These are phyloP conservation scores for Peromyscus nudipes DNA, from an alignment of 2,797 vertebrate species.

Conservation along the genomic window DNA sequence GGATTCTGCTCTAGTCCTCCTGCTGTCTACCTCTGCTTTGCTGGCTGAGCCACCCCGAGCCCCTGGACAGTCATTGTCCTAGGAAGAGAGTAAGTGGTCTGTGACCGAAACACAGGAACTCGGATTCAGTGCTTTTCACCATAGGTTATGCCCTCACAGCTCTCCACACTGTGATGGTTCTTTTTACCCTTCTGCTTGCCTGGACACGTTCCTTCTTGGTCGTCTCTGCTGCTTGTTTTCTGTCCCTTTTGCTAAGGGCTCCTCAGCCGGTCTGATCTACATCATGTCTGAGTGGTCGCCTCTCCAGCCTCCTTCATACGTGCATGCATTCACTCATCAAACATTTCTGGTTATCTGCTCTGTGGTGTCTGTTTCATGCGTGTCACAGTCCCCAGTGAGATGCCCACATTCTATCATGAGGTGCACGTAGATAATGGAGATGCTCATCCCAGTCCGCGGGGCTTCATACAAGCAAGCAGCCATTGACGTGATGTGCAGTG, in stretches of 20 bases:
- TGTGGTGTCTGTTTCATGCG: neutral
- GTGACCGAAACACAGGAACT: neutral
- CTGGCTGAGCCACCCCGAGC: neutral
- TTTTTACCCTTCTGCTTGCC: neutral
- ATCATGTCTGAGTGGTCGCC: neutral
- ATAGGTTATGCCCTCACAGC: neutral
- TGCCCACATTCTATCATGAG: neutral
- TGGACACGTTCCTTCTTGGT: neutral
- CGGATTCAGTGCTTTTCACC: neutral
- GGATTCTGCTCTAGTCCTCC: neutral
- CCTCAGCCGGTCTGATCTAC: neutral
- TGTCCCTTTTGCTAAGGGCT: neutral
- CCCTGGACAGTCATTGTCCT: neutral
- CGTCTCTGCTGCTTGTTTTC: neutral
- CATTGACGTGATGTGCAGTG: neutral
- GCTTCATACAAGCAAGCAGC: neutral
- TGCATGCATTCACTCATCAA: neutral
- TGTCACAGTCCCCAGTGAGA: neutral
- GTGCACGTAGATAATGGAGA: neutral
- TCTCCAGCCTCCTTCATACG: neutral
- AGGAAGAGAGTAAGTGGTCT: neutral
- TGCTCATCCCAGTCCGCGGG: neutral
- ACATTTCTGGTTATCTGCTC: neutral
- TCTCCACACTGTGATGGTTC: neutral
- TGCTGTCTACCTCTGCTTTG: neutral